Evolutionary conservation across 2,888 invertebrate genomes (phyloP).

Genomic region (Cheilosia grossa): DNA sequence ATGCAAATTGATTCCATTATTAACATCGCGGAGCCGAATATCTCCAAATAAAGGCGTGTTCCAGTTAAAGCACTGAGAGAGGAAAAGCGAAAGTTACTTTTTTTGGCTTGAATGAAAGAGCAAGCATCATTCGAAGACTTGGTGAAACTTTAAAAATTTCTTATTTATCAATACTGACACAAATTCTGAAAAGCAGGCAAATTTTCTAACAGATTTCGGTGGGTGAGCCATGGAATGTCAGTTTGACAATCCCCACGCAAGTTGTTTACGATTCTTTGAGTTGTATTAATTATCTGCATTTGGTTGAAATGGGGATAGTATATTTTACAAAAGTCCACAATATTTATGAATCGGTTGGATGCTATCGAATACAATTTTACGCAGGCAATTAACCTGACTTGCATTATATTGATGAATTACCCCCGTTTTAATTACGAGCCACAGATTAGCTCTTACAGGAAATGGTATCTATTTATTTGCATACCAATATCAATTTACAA

Average conservation of each 20-base stretch:
- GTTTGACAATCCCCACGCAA: background rate
- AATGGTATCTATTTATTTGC: too few species aligned
- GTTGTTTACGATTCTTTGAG: background rate
- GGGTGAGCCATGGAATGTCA: slow-evolving; percentile 1
- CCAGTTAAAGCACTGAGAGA: slow-evolving; percentile 21
- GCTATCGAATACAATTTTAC: too few species aligned
- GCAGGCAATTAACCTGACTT: too few species aligned
- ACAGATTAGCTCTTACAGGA: too few species aligned
- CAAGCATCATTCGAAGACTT: background rate
- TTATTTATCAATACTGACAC: slow-evolving; percentile 40
- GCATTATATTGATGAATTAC: too few species aligned
- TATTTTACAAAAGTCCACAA: too few species aligned
- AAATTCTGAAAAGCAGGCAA: slow-evolving; percentile 37
- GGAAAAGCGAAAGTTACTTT: slow-evolving; percentile 49
- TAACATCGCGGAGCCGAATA: slow-evolving; percentile 15
- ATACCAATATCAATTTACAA: too few species aligned
- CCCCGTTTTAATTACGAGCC: too few species aligned
- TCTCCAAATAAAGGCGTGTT: slow-evolving; percentile 50
- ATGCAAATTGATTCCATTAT: slow-evolving; percentile 45
- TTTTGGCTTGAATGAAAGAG: slow-evolving; percentile 2
- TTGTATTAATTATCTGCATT: background rate
- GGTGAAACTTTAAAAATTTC: slow-evolving; percentile 41
- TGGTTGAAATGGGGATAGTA: background rate
- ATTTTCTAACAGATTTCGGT: slow-evolving; percentile 35
- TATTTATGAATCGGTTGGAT: too few species aligned